phyloP scores from a whole-genome alignment of 2,888 invertebrate genomes.

The Tenthredo notha region DNA sequence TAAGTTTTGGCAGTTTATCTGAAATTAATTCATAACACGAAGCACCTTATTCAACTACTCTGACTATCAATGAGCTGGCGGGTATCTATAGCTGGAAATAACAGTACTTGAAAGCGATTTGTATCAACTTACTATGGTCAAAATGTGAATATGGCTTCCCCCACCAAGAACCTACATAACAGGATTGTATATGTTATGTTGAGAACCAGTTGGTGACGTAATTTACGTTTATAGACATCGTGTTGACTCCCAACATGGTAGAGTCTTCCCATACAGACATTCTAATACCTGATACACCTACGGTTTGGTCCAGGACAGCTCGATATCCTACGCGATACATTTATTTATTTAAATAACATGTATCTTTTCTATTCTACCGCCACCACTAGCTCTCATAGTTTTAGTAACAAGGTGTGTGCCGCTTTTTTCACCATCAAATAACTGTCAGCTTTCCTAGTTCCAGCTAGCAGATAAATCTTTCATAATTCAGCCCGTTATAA shows the following conservation, averaged over 20 bases:
- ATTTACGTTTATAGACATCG: slow-evolving; percentile 71
- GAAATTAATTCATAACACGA: slow-evolving; percentile 5
- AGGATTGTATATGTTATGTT: slow-evolving; percentile 23
- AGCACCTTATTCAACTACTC: background rate
- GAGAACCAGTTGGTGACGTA: slow-evolving; percentile 76
- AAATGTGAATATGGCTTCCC: slow-evolving; percentile 2
- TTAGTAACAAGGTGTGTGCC: slow-evolving; percentile 65
- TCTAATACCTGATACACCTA: slow-evolving; percentile 60
- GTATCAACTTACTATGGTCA: slow-evolving; percentile 21
- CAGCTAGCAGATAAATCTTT: background rate
- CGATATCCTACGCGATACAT: slow-evolving; percentile 55
- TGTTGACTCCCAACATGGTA: slow-evolving; percentile 71
- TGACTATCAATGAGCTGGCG: slow-evolving; percentile 28
- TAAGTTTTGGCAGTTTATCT: background rate
- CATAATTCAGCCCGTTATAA: background rate
- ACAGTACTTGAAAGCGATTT: slow-evolving; percentile 26
- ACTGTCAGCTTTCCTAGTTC: background rate
- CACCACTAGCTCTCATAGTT: slow-evolving; percentile 61
- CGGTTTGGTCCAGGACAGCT: slow-evolving; percentile 59
- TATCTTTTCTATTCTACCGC: slow-evolving; percentile 65
- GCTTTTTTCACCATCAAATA: slow-evolving; percentile 12
- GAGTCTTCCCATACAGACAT: slow-evolving; percentile 66
- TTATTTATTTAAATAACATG: slow-evolving; percentile 65
- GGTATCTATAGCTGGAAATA: background rate
- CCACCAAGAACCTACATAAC: background rate